These are phyloP conservation scores for Oreochromis niloticus DNA, from an alignment of 2,113 vertebrate genomes.

Conservation along the genomic window DNA sequence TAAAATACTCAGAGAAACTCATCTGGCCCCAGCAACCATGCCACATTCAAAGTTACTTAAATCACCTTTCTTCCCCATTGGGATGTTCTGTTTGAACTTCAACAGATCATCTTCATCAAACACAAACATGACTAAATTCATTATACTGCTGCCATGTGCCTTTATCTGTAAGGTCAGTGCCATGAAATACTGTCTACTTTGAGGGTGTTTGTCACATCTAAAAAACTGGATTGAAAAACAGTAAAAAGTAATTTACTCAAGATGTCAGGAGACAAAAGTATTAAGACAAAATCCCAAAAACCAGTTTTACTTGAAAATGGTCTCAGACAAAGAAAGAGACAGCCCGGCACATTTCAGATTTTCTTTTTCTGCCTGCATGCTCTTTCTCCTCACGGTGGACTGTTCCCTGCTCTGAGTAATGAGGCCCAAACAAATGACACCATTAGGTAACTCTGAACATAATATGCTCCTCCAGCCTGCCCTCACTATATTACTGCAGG, in stretches of 20 bases:
- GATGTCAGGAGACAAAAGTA: neutral
- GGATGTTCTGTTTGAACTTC: neutral
- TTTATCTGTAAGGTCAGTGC: neutral
- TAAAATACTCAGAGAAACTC: neutral
- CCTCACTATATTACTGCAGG: neutral
- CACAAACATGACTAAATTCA: rapidly evolving
- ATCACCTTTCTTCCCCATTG: neutral
- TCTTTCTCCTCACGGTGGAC: neutral
- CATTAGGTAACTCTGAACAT: neutral
- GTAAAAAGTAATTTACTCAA: neutral
- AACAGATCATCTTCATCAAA: neutral
- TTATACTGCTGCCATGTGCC: neutral
- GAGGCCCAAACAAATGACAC: neutral
- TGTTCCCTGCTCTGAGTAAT: neutral
- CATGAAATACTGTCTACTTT: neutral
- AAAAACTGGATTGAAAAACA: neutral
- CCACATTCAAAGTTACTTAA: neutral
- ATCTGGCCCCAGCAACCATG: neutral
- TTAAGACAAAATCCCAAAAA: neutral
- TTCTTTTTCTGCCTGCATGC: neutral
- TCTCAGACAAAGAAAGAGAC: neutral
- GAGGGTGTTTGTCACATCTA: neutral
- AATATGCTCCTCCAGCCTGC: neutral
- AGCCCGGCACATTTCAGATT: neutral
- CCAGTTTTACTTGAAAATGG: neutral